Evolutionary conservation across 2,797 vertebrate species (phyloP), one percentile per base, ranked within the genome.

Genomic region (Sebastes nivosus): DNA sequence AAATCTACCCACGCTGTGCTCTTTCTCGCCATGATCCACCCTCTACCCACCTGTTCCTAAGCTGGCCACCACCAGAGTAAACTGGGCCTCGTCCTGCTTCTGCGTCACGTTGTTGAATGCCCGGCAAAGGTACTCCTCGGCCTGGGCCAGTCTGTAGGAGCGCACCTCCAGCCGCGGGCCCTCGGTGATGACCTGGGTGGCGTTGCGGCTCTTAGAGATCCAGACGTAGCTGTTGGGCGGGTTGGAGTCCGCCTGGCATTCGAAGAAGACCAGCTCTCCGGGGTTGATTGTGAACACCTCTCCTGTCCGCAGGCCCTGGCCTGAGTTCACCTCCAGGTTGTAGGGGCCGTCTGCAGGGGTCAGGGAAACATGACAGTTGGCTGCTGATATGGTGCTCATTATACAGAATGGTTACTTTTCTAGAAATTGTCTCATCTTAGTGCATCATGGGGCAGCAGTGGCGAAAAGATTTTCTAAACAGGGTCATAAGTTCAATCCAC

Each of bases 181-280:
- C 0, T 97, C 93, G 9, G 95, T 96, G 87, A 99, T 94, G 72
- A 98, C 88, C 29, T 96, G 90, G 0, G 96, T 97, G 13, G 73
- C 77, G 52, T 99, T 99, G 85, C 90, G 93, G 79, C 91, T 92
- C 80, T 94, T 97, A 52, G 91, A 97, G 87, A 98, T 96, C 98
- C 98, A 99, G 5, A 95, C 95, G 1, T 96, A 99, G 85, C 93
- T 97, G 92, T 98, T 99, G 63, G 98, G 97, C 32, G 98, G 98
- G 83, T 99, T 98, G 71, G 98, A 99, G 73, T 99, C 98, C 0
- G 98, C 98, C 50, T 95, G 97, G 92, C 98, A 99, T 78, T 99
- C 94, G 8, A 99, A 98, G 78, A 96, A 95, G 65, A 97, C 92
- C 71, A 97, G 94, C 90, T 99, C 97, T 38, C 97, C 97, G 2